Percentiles rank a stretch among this genome's conserved stretches.
Evolutionary conservation across 2,888 invertebrate genomes (phyloP).

Genomic region (Temnothorax rugatulus): DNA sequence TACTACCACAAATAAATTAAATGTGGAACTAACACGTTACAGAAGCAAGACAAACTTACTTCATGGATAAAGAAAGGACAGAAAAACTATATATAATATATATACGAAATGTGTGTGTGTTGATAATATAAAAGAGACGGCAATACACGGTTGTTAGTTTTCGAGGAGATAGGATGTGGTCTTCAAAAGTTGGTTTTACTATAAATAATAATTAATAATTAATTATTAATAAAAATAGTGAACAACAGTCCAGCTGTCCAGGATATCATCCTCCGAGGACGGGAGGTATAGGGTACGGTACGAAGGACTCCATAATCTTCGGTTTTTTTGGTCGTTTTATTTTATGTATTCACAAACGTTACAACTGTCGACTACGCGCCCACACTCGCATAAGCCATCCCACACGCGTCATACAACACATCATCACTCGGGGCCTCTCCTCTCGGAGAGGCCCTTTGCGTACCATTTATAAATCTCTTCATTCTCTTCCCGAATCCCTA

Average conservation of each 20-base stretch:
- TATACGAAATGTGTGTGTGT: not conserved
- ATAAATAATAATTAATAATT: not conserved
- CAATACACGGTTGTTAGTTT: not conserved
- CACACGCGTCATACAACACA: conserved; percentile 60
- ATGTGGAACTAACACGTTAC: not conserved
- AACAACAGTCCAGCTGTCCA: not conserved
- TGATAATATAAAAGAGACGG: too few relatives aligned
- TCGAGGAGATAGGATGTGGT: not conserved
- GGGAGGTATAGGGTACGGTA: not conserved
- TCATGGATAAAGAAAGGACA: not conserved
- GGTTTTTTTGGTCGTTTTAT: conserved; percentile 80
- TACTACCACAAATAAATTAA: not conserved
- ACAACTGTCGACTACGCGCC: conserved; percentile 82
- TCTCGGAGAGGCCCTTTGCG: conserved; percentile 16
- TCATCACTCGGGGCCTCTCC: conserved; percentile 48
- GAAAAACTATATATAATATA: not conserved
- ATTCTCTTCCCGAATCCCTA: not conserved
- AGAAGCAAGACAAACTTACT: not conserved
- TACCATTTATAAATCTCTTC: not conserved
- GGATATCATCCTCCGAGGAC: not conserved
- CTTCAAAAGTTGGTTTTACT: not conserved
- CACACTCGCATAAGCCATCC: conserved; percentile 76
- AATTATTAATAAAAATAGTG: not conserved
- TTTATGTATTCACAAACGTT: conserved; percentile 84
- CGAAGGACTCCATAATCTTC: not conserved